Conservation (phyloP, 1,140 invertebrate species). For the Drosophila melanica region DNA sequence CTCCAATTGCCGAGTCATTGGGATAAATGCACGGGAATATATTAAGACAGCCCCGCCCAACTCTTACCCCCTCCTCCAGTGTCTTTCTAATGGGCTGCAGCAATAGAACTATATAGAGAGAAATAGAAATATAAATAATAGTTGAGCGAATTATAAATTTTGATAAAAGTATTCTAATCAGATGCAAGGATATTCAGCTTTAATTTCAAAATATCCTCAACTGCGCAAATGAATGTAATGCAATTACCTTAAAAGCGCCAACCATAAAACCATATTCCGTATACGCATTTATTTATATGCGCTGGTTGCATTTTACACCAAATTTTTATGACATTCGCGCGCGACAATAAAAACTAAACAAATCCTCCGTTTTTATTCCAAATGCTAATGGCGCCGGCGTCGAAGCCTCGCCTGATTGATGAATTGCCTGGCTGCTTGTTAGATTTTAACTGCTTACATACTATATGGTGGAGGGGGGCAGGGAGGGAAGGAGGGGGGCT, state of each 20-base stretch:
- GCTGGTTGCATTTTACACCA: conserved; percentile 40
- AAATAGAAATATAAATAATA: no score
- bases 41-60: not conserved
- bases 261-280: conserved; percentile 48
- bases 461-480: no score
- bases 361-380: conserved; percentile 49
- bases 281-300: conserved; percentile 7
- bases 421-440: conserved; percentile 23
- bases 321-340: conserved; percentile 62
- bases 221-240: conserved; percentile 47
- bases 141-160: no score
- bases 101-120: no score
- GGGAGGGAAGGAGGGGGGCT: not conserved
- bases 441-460: conserved; percentile 51
- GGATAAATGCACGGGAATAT: not conserved
- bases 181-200: not conserved
- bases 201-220: conserved; percentile 13
- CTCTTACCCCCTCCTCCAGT: not conserved
- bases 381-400: conserved; percentile 52
- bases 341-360: conserved; percentile 61
- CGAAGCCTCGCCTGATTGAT: conserved; percentile 25
- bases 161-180: no score
- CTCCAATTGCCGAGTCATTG: conserved; percentile 15
- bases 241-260: conserved; percentile 62
- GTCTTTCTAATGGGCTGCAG: no score